These are phyloP conservation scores for Pangasianodon hypophthalmus DNA, from an alignment of 2,113 vertebrate genomes.

Conservation along the genomic window DNA sequence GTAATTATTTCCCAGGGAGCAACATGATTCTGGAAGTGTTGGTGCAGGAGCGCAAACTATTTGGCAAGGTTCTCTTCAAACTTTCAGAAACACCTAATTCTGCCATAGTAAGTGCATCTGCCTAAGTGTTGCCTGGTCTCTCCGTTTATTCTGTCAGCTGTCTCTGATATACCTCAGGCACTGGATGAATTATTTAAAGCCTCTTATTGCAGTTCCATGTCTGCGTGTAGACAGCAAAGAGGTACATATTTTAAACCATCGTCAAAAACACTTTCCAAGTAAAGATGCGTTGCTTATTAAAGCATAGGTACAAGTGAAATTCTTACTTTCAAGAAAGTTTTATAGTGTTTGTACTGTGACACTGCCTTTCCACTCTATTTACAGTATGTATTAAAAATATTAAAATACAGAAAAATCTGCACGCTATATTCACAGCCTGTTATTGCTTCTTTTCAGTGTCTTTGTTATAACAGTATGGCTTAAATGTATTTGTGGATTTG, in stretches of 20 bases:
- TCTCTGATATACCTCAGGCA: slow-evolving; percentile 18
- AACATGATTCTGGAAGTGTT: neutral
- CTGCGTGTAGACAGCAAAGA: neutral
- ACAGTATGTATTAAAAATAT: neutral
- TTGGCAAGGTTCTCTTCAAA: neutral
- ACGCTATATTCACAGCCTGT: neutral
- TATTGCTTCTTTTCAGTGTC: neutral
- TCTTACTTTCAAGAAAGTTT: neutral
- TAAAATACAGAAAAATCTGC: neutral
- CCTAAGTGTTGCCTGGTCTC: neutral
- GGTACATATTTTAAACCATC: slow-evolving; percentile 60
- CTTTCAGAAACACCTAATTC: slow-evolving; percentile 2
- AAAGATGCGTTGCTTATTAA: neutral
- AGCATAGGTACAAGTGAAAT: neutral
- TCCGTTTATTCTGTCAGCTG: slow-evolving; percentile 29
- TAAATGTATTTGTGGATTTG: neutral
- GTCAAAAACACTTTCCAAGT: slow-evolving; percentile 14
- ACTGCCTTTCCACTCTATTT: neutral
- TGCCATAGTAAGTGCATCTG: neutral
- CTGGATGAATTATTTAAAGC: slow-evolving; percentile 66
- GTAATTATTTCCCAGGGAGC: neutral
- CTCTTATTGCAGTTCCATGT: slow-evolving; percentile 66
- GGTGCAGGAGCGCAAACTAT: neutral
- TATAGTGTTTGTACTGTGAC: neutral
- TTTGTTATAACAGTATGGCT: neutral